These are phyloP conservation scores for Bursaphelenchus okinawaensis DNA, from an alignment of 2,888 invertebrate genomes.

Conservation along the genomic window DNA sequence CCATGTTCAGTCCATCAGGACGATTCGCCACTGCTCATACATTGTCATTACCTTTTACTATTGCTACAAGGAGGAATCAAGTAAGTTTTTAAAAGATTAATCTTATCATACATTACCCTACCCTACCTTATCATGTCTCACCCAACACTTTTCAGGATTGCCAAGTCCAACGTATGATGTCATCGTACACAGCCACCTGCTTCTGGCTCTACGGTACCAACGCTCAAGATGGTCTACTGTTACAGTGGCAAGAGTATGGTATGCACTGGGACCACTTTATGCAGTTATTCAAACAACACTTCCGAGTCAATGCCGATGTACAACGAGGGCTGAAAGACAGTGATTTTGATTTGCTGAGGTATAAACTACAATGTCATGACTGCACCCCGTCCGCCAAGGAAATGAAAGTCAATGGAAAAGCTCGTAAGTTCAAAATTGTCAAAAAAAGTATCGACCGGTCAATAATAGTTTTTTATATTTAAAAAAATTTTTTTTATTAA, in stretches of 20 bases:
- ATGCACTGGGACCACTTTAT: constrained; percentile 56
- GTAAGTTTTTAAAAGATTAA: constrained; percentile 9
- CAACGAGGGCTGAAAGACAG: constrained; percentile 40
- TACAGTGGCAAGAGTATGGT: constrained; percentile 21
- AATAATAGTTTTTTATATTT: constrained; percentile 4
- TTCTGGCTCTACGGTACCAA: constrained; percentile 49
- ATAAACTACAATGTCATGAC: constrained; percentile 53
- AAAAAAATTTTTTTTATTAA: no score
- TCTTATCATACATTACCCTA: constrained; percentile 14
- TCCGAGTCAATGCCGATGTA: constrained; percentile 52
- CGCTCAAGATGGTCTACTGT: constrained; percentile 1
- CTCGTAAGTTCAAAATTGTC: neutral
- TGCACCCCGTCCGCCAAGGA: constrained; percentile 33
- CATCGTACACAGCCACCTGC: constrained; percentile 55
- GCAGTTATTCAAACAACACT: constrained; percentile 50
- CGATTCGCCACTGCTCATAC: constrained; percentile 53
- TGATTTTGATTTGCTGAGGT: constrained; percentile 52
- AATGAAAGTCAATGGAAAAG: constrained; percentile 35
- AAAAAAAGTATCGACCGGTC: no score
- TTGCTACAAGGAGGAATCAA: constrained; percentile 54
- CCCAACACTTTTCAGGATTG: constrained; percentile 39
- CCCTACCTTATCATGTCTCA: constrained; percentile 37
- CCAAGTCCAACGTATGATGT: constrained; percentile 57
- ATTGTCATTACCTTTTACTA: constrained; percentile 54
- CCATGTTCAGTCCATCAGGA: constrained; percentile 49